Evolutionary conservation across 2,113 vertebrate species (phyloP).

Genomic region (Pan troglodytes): NHGRI_mPanTro3-v2.1_pri NC_086015.1:167887001-167887500

Average conservation of each 20-base stretch:
- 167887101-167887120: background rate
- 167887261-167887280: background rate
- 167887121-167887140: too few relatives aligned
- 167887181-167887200: background rate
- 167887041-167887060: background rate
- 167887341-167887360: background rate
- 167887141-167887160: background rate
- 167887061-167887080: background rate
- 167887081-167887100: background rate
- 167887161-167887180: background rate
- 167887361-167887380: background rate
- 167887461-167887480: background rate
- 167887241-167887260: background rate
- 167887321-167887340: background rate
- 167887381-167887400: background rate
- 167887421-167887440: background rate
- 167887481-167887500: background rate
- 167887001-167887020: background rate
- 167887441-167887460: background rate
- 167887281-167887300: background rate
- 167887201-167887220: background rate
- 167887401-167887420: background rate
- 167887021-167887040: too few relatives aligned
- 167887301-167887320: background rate
- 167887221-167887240: background rate